Percentiles rank a stretch among this genome's conserved stretches.
Evolutionary conservation across 2,888 invertebrate species (phyloP).

Genomic region (Dorcus hopei): DNA sequence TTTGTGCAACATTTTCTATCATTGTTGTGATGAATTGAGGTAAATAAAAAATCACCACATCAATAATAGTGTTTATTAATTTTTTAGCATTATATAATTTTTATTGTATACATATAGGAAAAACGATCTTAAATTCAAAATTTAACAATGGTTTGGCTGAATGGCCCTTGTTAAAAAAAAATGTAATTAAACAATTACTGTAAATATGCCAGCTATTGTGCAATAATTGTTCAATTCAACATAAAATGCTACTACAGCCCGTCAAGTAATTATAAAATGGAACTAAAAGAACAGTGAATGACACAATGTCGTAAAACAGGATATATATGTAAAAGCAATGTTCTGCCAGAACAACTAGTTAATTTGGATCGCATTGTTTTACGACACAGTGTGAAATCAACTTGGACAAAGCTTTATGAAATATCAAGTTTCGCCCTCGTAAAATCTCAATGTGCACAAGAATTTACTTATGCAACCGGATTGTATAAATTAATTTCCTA

Average conservation of each 20-base stretch:
- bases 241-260: constrained; percentile 28
- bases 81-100: constrained; percentile 8
- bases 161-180: constrained; percentile 7
- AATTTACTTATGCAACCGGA: constrained; percentile 1
- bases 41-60: constrained; percentile 19
- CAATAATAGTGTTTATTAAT: constrained; percentile 17
- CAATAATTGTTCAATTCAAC: constrained; percentile 11
- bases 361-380: background rate
- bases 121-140: constrained; percentile 5
- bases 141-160: constrained; percentile 10
- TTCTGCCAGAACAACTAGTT: background rate
- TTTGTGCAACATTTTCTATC: constrained; percentile 4
- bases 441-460: background rate
- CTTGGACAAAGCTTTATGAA: constrained; percentile 7
- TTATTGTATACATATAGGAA: constrained; percentile 12
- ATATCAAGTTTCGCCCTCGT: constrained; percentile 10
- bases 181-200: constrained; percentile 7
- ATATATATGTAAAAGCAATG: background rate
- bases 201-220: constrained; percentile 17
- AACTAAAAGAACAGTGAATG: constrained; percentile 10
- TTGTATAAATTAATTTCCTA: constrained; percentile 8
- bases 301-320: constrained; percentile 10
- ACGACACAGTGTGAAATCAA: constrained; percentile 13
- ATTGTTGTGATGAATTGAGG: constrained; percentile 14
- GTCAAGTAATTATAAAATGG: constrained; percentile 28